Conservation (phyloP, 2,113 vertebrate species). For the Neopipo cinnamomea region DNA sequence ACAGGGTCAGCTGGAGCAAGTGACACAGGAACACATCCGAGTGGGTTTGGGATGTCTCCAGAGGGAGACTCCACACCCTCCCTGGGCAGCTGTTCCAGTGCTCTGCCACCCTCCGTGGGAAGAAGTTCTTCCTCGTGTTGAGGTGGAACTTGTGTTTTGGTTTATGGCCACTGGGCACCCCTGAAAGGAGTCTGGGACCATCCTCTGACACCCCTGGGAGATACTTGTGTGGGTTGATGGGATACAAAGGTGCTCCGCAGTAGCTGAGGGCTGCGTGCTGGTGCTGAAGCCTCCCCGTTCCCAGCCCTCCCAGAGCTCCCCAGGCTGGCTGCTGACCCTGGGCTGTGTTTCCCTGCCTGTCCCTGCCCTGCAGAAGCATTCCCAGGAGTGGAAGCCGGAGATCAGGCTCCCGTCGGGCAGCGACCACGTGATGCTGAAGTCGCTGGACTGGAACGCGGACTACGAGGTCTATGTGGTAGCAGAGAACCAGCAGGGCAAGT, state of each 20-base stretch:
- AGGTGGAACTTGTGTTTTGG: not conserved
- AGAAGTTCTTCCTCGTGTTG: rapidly evolving
- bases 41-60: not conserved
- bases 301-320: not conserved
- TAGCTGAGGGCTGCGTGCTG: not conserved
- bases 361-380: constrained; percentile 73
- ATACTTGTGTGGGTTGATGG: too few relatives aligned
- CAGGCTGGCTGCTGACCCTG: not conserved
- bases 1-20: not conserved
- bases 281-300: not conserved
- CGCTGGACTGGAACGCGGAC: constrained; percentile 91
- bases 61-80: not conserved
- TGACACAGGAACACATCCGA: not conserved
- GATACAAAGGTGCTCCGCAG: not conserved
- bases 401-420: constrained; percentile 85
- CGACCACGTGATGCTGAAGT: constrained; percentile 82
- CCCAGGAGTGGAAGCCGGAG: constrained; percentile 88
- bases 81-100: not conserved
- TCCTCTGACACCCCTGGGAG: too few relatives aligned
- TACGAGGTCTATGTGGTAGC: constrained; percentile 92
- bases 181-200: not conserved
- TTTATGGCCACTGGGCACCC: not conserved
- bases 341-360: not conserved
- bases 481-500: constrained; percentile 93
- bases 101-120: rapidly evolving